phyloP scores from a whole-genome alignment of 1,140 invertebrate genomes.

The Trichonephila clavipes region DNA sequence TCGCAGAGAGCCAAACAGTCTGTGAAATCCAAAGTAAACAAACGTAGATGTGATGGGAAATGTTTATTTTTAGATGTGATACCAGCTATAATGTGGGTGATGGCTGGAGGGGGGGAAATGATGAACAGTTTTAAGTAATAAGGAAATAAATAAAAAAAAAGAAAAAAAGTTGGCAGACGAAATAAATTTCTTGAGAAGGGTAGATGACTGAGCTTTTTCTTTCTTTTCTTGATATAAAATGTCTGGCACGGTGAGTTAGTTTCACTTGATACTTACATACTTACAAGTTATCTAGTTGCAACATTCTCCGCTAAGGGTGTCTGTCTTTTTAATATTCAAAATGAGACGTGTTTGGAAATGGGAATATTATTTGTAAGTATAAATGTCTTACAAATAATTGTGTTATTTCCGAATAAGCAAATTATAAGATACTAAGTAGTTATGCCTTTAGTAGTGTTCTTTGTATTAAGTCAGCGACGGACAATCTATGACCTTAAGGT shows the following conservation, averaged over 20 bases:
- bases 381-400: no score
- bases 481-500: no score
- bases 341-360: no score
- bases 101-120: neutral
- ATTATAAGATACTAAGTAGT: no score
- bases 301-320: no score
- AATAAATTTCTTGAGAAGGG: neutral
- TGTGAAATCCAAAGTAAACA: constrained; percentile 50
- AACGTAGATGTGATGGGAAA: neutral
- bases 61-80: constrained; percentile 36
- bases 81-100: neutral
- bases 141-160: no score
- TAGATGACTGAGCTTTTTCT: neutral
- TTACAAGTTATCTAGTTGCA: no score
- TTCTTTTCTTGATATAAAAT: neutral
- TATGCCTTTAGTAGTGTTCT: no score
- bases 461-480: no score
- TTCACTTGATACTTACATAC: neutral
- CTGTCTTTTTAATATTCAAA: no score
- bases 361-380: no score
- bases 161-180: neutral
- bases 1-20: constrained; percentile 51
- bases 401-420: no score
- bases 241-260: neutral
- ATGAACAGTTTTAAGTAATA: constrained; percentile 4